Conservation (phyloP, 2,113 vertebrate species). For the Hyaena hyaena region DNA sequence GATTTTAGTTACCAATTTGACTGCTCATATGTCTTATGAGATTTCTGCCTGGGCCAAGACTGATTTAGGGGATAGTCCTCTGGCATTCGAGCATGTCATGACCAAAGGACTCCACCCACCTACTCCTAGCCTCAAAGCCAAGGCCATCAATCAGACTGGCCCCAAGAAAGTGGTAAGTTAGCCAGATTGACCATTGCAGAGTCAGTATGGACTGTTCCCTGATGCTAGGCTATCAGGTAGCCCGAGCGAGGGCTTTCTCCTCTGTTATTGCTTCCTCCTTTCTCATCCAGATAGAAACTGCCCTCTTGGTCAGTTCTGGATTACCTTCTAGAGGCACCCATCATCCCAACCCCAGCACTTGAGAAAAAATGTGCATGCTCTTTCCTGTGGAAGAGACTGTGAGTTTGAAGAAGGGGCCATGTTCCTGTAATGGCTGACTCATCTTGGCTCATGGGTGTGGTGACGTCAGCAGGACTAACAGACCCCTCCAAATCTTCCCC, state of each 20-base stretch:
- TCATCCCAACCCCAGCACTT: no score
- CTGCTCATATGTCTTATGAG: conserved; percentile 94
- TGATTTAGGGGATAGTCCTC: conserved; percentile 93
- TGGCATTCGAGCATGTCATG: conserved; percentile 90
- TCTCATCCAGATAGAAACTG: not conserved
- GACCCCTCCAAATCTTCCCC: not conserved
- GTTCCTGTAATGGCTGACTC: not conserved
- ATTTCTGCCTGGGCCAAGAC: conserved; percentile 96
- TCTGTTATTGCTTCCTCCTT: not conserved
- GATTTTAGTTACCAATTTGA: conserved; percentile 91
- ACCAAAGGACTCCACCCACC: conserved; percentile 90
- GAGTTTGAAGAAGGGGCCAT: no score
- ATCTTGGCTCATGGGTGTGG: no score
- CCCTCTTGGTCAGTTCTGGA: not conserved
- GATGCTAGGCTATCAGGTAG: accelerated
- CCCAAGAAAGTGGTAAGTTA: conserved; percentile 87
- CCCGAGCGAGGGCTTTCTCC: not conserved
- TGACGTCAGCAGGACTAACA: not conserved
- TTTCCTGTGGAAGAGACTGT: not conserved
- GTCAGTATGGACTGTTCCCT: accelerated
- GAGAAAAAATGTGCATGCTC: accelerated
- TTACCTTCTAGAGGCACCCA: not conserved
- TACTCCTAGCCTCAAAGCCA: conserved; percentile 92
- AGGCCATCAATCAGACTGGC: conserved; percentile 93
- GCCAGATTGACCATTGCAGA: not conserved